Conservation (phyloP, 2,113 vertebrate species). For the Colinus virginianus region DNA sequence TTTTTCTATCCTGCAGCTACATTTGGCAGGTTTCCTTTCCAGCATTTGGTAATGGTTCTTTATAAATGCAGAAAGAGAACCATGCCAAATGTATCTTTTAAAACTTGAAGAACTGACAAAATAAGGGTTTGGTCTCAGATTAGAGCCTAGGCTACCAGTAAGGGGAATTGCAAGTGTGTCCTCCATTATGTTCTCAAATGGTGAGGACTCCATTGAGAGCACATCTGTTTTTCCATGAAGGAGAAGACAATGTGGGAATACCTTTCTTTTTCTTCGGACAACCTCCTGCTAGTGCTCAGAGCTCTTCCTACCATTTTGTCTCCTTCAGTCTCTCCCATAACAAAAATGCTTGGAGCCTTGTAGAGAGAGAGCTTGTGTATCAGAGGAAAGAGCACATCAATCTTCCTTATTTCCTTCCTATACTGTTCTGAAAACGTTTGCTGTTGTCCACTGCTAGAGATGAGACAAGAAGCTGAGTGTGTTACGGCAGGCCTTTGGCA, state of each 20-base stretch:
- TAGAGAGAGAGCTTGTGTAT: fast-evolving
- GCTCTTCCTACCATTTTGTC: not conserved
- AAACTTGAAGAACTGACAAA: constrained; percentile 30
- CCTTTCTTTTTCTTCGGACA: not conserved
- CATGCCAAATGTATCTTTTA: constrained; percentile 40
- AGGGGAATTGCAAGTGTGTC: not conserved
- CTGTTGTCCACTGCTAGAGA: not conserved
- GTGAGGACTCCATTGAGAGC: not conserved
- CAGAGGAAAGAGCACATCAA: not conserved
- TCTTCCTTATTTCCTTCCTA: not conserved
- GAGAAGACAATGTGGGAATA: not conserved
- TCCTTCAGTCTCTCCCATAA: not conserved
- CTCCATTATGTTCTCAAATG: fast-evolving
- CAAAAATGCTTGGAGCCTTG: not conserved
- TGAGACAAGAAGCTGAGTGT: fast-evolving
- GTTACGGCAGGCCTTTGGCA: not conserved
- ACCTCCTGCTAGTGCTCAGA: not conserved
- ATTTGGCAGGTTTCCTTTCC: constrained; percentile 70
- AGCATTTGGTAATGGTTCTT: constrained; percentile 69
- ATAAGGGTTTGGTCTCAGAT: not conserved
- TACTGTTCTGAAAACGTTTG: fast-evolving
- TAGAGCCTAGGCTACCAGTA: not conserved
- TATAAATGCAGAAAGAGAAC: constrained; percentile 48
- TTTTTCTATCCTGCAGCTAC: constrained; percentile 59
- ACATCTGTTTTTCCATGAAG: not conserved